A percentile compares a stretch with the other conserved stretches of the same genome.
Evolutionary conservation across 2,888 invertebrate species (phyloP).

Genomic region (Acronicta aceris): DNA sequence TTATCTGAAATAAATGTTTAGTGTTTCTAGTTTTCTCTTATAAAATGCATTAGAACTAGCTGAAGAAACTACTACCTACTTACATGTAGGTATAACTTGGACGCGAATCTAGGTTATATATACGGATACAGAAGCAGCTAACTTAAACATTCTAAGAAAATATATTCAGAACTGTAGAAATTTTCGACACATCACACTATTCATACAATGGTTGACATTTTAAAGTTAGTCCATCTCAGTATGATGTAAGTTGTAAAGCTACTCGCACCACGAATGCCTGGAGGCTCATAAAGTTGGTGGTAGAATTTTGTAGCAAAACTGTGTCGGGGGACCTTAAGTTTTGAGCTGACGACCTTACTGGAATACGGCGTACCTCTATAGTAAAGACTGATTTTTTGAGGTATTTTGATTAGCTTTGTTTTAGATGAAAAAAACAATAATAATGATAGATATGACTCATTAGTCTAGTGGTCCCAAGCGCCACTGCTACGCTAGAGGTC

Average conservation of each 20-base stretch:
- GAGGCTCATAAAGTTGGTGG: slow-evolving; percentile 52
- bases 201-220: slow-evolving; percentile 41
- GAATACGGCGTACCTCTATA: slow-evolving; percentile 36
- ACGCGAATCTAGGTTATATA: background rate
- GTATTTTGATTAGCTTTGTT: background rate
- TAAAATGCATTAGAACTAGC: too few relatives aligned
- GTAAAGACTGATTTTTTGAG: slow-evolving; percentile 22
- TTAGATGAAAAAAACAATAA: too few relatives aligned
- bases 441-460: too few relatives aligned
- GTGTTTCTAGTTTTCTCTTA: too few relatives aligned
- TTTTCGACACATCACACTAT: slow-evolving; percentile 23
- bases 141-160: slow-evolving; percentile 4
- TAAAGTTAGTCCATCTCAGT: slow-evolving; percentile 31
- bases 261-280: slow-evolving; percentile 34
- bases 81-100: too few relatives aligned
- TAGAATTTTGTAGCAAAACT: slow-evolving; percentile 43
- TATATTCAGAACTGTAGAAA: slow-evolving; percentile 10
- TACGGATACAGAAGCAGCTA: slow-evolving; percentile 11
- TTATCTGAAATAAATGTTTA: too few relatives aligned
- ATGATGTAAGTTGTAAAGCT: slow-evolving; percentile 50
- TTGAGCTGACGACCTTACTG: slow-evolving; percentile 45
- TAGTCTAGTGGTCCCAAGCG: too few relatives aligned
- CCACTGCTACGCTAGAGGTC: too few relatives aligned
- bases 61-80: too few relatives aligned
- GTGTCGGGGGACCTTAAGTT: slow-evolving; percentile 50